phyloP scores from a whole-genome alignment of 2,888 invertebrate species.

The Pterostichus madidus region DNA sequence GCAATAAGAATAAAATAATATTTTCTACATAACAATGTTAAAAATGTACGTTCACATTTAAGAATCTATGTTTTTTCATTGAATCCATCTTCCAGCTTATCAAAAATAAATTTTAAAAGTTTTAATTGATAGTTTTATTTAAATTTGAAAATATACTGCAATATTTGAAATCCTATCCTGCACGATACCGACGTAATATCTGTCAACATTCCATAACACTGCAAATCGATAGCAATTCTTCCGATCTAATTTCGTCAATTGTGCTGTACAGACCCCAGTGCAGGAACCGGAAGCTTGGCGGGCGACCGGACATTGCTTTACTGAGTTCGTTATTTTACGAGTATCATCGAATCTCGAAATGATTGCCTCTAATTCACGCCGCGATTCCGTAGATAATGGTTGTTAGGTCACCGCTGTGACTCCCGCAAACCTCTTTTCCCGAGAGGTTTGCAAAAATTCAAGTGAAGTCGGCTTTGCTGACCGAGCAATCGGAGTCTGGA shows the following conservation, averaged over 20 bases:
- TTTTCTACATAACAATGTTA: too few relatives aligned
- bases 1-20: too few relatives aligned
- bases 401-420: not conserved
- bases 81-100: too few relatives aligned
- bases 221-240: conserved; percentile 1
- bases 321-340: conserved; percentile 40
- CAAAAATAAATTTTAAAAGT: too few relatives aligned
- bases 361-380: conserved; percentile 27
- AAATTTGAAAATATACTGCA: too few relatives aligned
- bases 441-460: conserved; percentile 31
- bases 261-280: not conserved
- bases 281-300: not conserved
- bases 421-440: not conserved
- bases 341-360: conserved; percentile 32
- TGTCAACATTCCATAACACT: not conserved
- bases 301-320: conserved; percentile 28
- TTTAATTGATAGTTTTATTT: too few relatives aligned
- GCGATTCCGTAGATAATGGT: conserved; percentile 50
- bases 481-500: conserved; percentile 12
- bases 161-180: not conserved
- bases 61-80: too few relatives aligned
- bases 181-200: not conserved
- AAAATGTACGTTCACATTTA: too few relatives aligned
- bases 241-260: conserved; percentile 41
- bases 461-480: conserved; percentile 19